A percentile compares a stretch with the other conserved stretches of the same genome.
phyloP scores from a whole-genome alignment of 2,888 invertebrate genomes.

The Bombyx huttoni region DNA sequence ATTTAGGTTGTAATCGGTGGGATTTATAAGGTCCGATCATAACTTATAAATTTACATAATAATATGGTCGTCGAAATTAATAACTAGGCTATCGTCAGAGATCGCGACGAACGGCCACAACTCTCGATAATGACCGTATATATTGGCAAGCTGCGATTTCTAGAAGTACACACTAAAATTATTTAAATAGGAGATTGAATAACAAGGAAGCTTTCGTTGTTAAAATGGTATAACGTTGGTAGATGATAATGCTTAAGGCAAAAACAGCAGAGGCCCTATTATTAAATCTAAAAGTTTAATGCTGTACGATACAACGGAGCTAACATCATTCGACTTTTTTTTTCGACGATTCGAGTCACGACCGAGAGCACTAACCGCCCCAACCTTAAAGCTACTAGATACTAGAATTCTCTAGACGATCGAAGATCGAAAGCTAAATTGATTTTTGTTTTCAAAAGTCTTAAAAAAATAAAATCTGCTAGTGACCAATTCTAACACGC shows the following conservation, averaged over 20 bases:
- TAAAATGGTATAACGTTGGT: slow-evolving; percentile 24
- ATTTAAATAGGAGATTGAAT: slow-evolving; percentile 8
- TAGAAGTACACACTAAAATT: slow-evolving; percentile 3
- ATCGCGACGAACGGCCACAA: slow-evolving; percentile 45
- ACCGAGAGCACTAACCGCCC: slow-evolving; percentile 60
- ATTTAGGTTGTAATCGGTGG: slow-evolving; percentile 6
- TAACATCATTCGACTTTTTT: slow-evolving; percentile 8
- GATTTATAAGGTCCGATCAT: neutral
- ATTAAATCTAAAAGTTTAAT: slow-evolving; percentile 4
- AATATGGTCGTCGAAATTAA: slow-evolving; percentile 46
- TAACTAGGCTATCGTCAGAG: slow-evolving; percentile 44
- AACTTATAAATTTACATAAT: slow-evolving; percentile 2
- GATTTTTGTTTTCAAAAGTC: slow-evolving; percentile 64
- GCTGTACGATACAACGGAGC: slow-evolving; percentile 5
- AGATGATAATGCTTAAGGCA: slow-evolving; percentile 34
- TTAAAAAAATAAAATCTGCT: slow-evolving; percentile 73
- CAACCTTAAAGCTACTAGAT: slow-evolving; percentile 59
- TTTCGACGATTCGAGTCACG: slow-evolving; percentile 16
- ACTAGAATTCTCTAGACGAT: slow-evolving; percentile 65
- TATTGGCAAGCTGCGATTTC: slow-evolving; percentile 10
- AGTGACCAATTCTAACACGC: slow-evolving; percentile 49
- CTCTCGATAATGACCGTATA: slow-evolving; percentile 42
- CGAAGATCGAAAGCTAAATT: slow-evolving; percentile 69
- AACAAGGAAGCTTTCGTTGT: slow-evolving; percentile 39
- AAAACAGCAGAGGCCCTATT: slow-evolving; percentile 28